Conservation (phyloP, 2,888 invertebrate species). For the Atrina japonica region DNA sequence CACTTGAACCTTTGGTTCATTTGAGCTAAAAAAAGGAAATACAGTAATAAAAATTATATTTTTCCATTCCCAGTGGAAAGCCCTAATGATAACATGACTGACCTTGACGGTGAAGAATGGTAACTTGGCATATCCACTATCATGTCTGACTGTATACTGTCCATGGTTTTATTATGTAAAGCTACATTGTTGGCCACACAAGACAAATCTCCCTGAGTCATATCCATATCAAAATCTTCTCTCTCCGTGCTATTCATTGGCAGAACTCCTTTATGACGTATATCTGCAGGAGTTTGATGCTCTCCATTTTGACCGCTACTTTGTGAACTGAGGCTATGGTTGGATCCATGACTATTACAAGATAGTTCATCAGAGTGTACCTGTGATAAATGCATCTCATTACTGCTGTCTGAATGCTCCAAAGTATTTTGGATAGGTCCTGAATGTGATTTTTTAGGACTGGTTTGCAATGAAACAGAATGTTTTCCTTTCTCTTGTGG, state of each 20-base stretch:
- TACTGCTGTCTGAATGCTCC: constrained; percentile 5
- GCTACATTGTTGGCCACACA: constrained; percentile 58
- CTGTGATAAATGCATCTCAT: constrained; percentile 2
- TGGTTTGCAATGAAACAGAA: constrained; percentile 50
- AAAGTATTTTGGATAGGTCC: background rate
- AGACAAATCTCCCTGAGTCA: constrained; percentile 64
- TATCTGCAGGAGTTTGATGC: constrained; percentile 61
- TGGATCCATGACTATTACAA: constrained; percentile 35
- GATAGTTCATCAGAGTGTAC: constrained; percentile 15
- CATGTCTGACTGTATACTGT: constrained; percentile 74
- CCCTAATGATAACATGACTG: constrained; percentile 1
- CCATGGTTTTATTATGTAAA: constrained; percentile 70
- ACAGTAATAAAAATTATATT: too few species aligned
- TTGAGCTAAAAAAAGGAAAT: too few species aligned
- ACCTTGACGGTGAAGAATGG: constrained; percentile 69
- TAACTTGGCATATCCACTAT: constrained; percentile 77
- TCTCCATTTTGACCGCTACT: constrained; percentile 50
- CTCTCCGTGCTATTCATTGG: constrained; percentile 67
- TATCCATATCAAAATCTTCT: constrained; percentile 58
- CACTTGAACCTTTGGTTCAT: too few species aligned
- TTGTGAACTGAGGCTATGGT: constrained; percentile 48
- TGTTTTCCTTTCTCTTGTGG: constrained; percentile 37
- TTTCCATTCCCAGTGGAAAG: too few species aligned
- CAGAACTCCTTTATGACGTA: constrained; percentile 60
- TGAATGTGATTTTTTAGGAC: constrained; percentile 41